Evolutionary conservation across 2,113 vertebrate genomes (phyloP).

Genomic region (Hylia prasina): DNA sequence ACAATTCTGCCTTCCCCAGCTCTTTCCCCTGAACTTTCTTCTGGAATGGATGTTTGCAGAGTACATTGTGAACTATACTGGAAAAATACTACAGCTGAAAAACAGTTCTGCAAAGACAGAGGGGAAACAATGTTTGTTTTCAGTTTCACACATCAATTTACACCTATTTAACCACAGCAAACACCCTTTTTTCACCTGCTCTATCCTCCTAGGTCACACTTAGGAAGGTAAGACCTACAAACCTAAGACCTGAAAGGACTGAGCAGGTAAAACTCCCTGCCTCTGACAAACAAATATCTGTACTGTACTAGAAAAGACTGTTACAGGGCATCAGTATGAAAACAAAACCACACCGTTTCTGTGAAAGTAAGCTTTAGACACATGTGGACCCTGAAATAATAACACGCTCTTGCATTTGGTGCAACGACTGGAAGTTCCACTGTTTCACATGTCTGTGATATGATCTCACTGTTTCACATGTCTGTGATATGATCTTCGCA

Average conservation of each 20-base stretch:
- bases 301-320: background rate
- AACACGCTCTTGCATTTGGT: background rate
- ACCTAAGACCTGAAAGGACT: background rate
- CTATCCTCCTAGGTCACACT: background rate
- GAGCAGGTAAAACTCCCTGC: background rate
- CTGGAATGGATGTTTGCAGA: background rate
- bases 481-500: background rate
- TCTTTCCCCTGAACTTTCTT: background rate
- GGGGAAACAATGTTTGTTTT: background rate
- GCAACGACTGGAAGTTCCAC: background rate
- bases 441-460: background rate
- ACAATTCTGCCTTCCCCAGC: background rate
- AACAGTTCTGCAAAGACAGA: background rate
- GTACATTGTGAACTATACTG: background rate
- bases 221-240: background rate
- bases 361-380: background rate
- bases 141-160: background rate
- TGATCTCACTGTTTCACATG: background rate
- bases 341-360: background rate
- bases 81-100: background rate
- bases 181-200: background rate
- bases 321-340: background rate
- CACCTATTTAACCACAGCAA: background rate
- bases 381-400: background rate
- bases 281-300: background rate